Conservation (phyloP, 2,797 vertebrate species). For the Macrochelys suwanniensis region DNA sequence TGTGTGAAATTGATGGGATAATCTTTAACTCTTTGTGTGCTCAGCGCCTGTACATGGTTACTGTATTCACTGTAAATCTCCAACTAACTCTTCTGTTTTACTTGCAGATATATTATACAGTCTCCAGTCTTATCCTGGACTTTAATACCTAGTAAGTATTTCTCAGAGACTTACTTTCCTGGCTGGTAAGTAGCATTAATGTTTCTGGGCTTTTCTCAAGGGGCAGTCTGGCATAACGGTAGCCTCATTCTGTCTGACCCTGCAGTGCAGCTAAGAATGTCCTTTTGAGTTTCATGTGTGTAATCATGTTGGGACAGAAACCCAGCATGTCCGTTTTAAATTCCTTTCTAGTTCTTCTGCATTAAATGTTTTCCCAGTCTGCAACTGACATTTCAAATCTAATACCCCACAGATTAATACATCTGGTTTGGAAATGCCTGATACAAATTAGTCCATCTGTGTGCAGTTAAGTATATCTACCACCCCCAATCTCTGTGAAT, state of each 20-base stretch:
- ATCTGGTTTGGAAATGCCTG: background rate
- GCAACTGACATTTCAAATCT: background rate
- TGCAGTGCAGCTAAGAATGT: background rate
- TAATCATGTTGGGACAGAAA: background rate
- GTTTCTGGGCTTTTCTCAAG: background rate
- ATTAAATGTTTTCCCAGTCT: background rate
- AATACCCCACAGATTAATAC: background rate
- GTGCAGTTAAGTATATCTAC: background rate
- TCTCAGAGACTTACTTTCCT: background rate
- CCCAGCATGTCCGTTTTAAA: background rate
- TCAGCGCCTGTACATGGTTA: no score
- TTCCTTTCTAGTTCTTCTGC: background rate
- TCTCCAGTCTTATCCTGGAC: constrained; percentile 69
- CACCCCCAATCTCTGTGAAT: background rate
- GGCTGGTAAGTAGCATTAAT: background rate
- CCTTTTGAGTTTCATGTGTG: background rate
- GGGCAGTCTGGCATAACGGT: background rate
- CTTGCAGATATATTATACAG: constrained; percentile 81
- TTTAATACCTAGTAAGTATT: constrained; percentile 77
- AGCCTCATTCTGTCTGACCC: background rate
- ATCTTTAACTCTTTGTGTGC: background rate
- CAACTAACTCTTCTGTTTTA: constrained; percentile 21
- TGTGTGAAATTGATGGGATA: background rate
- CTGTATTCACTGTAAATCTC: background rate
- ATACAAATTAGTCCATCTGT: background rate